Evolutionary conservation across 2,797 vertebrate species (phyloP).

Genomic region (Falco columbarius): DNA sequence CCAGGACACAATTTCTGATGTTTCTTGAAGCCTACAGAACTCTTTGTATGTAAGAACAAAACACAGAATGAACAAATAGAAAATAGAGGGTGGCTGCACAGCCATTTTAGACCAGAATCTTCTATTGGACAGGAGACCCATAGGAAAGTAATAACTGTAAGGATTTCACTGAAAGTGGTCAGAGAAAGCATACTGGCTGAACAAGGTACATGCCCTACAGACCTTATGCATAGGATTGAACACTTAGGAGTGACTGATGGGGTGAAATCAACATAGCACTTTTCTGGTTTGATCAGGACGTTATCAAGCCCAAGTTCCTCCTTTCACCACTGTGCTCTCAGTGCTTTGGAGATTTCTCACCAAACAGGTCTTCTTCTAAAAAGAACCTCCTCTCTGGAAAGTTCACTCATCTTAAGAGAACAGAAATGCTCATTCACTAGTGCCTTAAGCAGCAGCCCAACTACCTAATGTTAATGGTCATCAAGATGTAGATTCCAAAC

Average conservation of each 20-base stretch:
- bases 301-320: not conserved
- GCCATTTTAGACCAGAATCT: not conserved
- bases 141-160: not conserved
- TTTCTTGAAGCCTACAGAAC: not conserved
- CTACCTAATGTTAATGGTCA: not conserved
- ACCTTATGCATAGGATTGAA: not conserved
- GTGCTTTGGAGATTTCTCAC: not conserved
- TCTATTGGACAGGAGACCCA: not conserved
- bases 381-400: not conserved
- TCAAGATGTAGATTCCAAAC: not conserved
- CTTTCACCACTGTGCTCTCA: not conserved
- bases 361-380: not conserved
- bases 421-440: not conserved
- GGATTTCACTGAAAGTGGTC: not conserved
- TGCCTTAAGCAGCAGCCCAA: not conserved
- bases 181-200: not conserved
- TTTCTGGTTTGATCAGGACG: conserved; percentile 29
- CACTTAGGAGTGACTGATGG: not conserved
- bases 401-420: not conserved
- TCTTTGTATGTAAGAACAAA: not conserved
- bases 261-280: not conserved
- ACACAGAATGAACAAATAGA: not conserved
- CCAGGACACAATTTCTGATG: not conserved
- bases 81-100: not conserved
- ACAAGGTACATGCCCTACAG: not conserved